phyloP scores from a whole-genome alignment of 2,888 invertebrate genomes.

The Cremastobaeus sp. region DNA sequence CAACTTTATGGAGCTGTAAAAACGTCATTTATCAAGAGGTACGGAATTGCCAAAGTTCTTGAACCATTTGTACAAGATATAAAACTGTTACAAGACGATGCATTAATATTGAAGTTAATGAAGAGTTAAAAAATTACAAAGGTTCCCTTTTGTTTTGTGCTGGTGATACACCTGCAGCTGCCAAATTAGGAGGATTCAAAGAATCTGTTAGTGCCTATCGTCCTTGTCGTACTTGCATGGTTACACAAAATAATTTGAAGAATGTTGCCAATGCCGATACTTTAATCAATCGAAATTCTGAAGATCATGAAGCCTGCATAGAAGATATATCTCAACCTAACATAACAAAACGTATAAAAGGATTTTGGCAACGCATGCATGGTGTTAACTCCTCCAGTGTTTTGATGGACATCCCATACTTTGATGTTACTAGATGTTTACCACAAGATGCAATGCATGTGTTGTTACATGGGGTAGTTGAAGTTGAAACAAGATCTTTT shows the following conservation, averaged over 20 bases:
- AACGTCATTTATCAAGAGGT: conserved; percentile 35
- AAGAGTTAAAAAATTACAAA: conserved; percentile 1
- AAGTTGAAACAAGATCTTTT: too few species aligned
- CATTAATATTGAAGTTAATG: conserved; percentile 31
- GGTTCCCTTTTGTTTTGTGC: conserved; percentile 6
- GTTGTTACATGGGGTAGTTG: conserved; percentile 3
- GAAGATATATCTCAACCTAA: not conserved
- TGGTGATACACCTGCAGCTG: conserved; percentile 12
- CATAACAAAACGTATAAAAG: not conserved
- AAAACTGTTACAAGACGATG: conserved; percentile 38
- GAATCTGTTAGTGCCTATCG: conserved; percentile 53
- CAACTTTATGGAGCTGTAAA: conserved; percentile 50
- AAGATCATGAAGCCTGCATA: not conserved
- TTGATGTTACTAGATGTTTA: not conserved
- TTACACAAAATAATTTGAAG: not conserved
- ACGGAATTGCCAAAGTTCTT: conserved; percentile 37
- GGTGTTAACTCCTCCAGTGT: not conserved
- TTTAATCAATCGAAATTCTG: not conserved
- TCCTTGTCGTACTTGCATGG: conserved; percentile 53
- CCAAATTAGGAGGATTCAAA: conserved; percentile 17
- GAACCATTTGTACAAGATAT: conserved; percentile 48
- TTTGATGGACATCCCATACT: not conserved
- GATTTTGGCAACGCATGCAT: conserved; percentile 2
- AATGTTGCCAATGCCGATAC: not conserved
- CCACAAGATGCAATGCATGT: conserved; percentile 14